phyloP scores from a whole-genome alignment of 2,888 invertebrate genomes.

The Tuta absoluta region DNA sequence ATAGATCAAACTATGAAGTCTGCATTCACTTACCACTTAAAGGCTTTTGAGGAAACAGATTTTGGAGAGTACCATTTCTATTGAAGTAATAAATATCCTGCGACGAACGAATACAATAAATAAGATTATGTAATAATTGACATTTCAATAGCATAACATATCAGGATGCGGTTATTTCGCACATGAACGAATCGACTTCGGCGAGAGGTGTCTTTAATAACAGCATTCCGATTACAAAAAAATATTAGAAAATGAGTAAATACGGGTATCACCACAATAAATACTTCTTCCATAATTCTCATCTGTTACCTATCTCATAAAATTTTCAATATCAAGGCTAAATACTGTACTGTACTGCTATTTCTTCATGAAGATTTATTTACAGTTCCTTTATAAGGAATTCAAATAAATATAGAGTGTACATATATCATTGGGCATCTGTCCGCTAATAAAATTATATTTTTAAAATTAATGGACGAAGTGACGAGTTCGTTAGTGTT shows the following conservation, averaged over 20 bases:
- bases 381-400: conserved; percentile 76
- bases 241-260: conserved; percentile 48
- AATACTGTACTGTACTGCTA: conserved; percentile 62
- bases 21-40: conserved; percentile 48
- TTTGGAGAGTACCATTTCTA: conserved; percentile 35
- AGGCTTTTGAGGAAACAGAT: conserved; percentile 40
- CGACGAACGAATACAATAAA: conserved; percentile 40
- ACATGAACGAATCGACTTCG: neutral
- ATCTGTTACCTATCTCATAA: conserved; percentile 63
- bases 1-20: conserved; percentile 47
- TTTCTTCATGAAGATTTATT: conserved; percentile 67
- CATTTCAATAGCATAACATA: conserved; percentile 54
- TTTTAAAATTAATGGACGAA: conserved; percentile 81
- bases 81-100: conserved; percentile 39
- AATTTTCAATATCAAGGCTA: conserved; percentile 68
- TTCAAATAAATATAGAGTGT: conserved; percentile 67
- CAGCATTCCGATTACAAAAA: conserved; percentile 49
- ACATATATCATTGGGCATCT: conserved; percentile 73
- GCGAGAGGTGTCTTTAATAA: conserved; percentile 25
- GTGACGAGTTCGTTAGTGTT: conserved; percentile 80
- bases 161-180: conserved; percentile 26
- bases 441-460: conserved; percentile 76
- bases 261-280: conserved; percentile 61
- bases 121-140: conserved; percentile 61
- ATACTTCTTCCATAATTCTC: conserved; percentile 68